phyloP scores from a whole-genome alignment of 2,888 invertebrate species.

The Chrysodeixis includens region DNA sequence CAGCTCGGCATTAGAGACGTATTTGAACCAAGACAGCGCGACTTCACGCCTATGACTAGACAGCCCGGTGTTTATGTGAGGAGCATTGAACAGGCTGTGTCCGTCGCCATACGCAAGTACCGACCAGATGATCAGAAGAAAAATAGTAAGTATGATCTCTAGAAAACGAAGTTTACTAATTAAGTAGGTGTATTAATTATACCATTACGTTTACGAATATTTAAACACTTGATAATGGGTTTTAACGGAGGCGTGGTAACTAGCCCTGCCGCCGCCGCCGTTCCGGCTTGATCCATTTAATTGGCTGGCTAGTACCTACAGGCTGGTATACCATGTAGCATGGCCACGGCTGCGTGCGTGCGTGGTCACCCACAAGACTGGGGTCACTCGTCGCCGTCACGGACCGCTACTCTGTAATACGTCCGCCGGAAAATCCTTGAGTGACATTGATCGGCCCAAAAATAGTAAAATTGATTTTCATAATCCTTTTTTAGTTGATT shows the following conservation, averaged over 20 bases:
- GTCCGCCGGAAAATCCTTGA: conserved; percentile 73
- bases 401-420: conserved; percentile 61
- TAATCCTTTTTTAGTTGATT: no score
- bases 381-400: conserved; percentile 64
- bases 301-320: conserved; percentile 57
- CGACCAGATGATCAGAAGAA: conserved; percentile 88
- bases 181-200: conserved; percentile 1
- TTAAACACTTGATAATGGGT: conserved; percentile 23
- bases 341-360: conserved; percentile 53
- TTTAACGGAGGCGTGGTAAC: conserved; percentile 49
- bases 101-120: conserved; percentile 94
- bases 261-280: conserved; percentile 57
- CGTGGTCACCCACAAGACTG: conserved; percentile 61
- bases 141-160: conserved; percentile 78
- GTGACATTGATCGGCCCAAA: conserved; percentile 71
- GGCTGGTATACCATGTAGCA: conserved; percentile 33
- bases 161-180: conserved; percentile 1
- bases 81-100: conserved; percentile 95
- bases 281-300: conserved; percentile 82
- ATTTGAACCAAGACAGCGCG: conserved; percentile 94
- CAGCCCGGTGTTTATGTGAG: conserved; percentile 94
- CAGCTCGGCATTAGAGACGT: conserved; percentile 94
- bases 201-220: background rate
- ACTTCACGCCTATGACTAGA: conserved; percentile 94
- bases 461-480: conserved; percentile 71